Conservation (phyloP, 1,140 invertebrate genomes). For the Agraylea sexmaculata region DNA sequence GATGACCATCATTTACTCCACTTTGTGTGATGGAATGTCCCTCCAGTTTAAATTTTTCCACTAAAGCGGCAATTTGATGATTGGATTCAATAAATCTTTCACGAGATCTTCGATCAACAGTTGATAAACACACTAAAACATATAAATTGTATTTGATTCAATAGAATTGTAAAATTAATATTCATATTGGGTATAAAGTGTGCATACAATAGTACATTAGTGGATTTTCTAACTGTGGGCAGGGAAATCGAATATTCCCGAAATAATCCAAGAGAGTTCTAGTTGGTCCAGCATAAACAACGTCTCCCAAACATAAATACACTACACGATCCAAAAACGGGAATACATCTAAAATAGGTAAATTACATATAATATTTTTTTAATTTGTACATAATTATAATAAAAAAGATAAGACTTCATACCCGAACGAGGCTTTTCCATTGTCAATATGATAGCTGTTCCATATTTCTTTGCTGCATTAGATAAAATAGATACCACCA, state of each 20-base stretch:
- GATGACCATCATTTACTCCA: constrained; percentile 31
- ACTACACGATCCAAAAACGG: constrained; percentile 78
- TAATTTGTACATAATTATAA: neutral
- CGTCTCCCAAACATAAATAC: constrained; percentile 77
- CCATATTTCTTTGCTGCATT: constrained; percentile 86
- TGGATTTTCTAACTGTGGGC: constrained; percentile 84
- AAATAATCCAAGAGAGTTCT: constrained; percentile 85
- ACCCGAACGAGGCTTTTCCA: constrained; percentile 81
- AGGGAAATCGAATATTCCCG: constrained; percentile 81
- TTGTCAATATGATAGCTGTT: constrained; percentile 75
- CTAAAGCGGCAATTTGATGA: constrained; percentile 80
- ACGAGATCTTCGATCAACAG: constrained; percentile 75
- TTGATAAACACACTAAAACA: constrained; percentile 72
- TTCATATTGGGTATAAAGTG: no score
- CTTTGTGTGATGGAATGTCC: constrained; percentile 35
- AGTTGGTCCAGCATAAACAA: constrained; percentile 83
- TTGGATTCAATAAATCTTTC: constrained; percentile 87
- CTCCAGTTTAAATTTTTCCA: constrained; percentile 83
- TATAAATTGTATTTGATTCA: constrained; percentile 5
- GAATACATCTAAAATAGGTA: constrained; percentile 56
- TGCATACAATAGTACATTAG: constrained; percentile 86
- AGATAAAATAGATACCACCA: constrained; percentile 83
- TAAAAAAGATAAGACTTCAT: constrained; percentile 1
- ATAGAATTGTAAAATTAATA: constrained; percentile 1
- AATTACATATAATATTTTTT: constrained; percentile 2